Evolutionary conservation across 2,113 vertebrate genomes (phyloP).

Genomic region (Zapornia atra): DNA sequence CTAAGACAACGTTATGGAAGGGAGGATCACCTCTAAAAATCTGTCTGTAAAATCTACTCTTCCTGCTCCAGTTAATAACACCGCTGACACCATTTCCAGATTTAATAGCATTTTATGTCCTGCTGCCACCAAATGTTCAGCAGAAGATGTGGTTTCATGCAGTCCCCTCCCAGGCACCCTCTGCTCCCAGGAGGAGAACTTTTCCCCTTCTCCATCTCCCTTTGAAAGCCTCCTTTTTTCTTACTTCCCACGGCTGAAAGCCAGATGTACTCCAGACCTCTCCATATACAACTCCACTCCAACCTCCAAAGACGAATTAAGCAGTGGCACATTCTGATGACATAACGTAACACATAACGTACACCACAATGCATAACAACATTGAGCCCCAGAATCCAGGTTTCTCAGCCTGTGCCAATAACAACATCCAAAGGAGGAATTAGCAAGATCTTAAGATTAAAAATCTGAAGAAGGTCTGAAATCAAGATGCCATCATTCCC

Average conservation of each 20-base stretch:
- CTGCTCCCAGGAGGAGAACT: background rate
- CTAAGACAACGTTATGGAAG: background rate
- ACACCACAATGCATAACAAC: background rate
- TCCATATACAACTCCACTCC: background rate
- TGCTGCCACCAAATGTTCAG: slow-evolving; percentile 1
- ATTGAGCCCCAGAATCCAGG: background rate
- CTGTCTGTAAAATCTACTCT: background rate
- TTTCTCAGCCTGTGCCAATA: background rate
- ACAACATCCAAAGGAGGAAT: background rate
- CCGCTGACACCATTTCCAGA: background rate
- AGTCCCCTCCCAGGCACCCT: background rate
- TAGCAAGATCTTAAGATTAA: background rate
- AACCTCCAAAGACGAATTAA: background rate
- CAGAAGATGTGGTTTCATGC: background rate
- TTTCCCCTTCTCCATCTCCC: background rate
- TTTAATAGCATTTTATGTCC: background rate
- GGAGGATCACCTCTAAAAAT: background rate
- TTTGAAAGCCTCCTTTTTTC: background rate
- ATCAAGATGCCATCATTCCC: background rate
- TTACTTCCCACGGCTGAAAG: background rate
- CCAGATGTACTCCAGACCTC: background rate
- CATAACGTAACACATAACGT: accelerated
- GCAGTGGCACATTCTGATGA: background rate
- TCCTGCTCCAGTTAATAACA: background rate
- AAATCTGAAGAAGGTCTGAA: background rate